These are phyloP conservation scores for Hemaris fuciformis DNA, from an alignment of 2,888 invertebrate species.

Conservation along the genomic window DNA sequence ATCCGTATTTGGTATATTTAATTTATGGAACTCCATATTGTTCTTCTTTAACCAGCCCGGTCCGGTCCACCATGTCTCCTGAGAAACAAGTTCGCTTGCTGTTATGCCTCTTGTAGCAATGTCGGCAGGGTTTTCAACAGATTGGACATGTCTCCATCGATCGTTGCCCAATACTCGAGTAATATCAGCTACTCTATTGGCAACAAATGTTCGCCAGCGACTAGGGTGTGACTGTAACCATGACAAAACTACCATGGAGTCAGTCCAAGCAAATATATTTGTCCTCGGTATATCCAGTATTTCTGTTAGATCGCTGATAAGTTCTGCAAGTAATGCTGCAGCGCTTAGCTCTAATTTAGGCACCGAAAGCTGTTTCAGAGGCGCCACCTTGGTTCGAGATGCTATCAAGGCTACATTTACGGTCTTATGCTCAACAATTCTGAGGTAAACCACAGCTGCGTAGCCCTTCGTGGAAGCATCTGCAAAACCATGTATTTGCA, in stretches of 20 bases:
- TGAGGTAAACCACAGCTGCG: conserved; percentile 23
- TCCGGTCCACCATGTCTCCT: conserved; percentile 16
- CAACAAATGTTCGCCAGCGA: conserved; percentile 21
- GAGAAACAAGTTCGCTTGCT: background rate
- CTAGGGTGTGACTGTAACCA: conserved; percentile 21
- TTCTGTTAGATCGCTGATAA: conserved; percentile 17
- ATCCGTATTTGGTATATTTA: background rate
- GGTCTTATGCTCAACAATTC: conserved; percentile 16
- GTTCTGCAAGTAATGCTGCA: conserved; percentile 21
- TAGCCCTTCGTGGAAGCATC: conserved; percentile 26
- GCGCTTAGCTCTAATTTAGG: conserved; percentile 29
- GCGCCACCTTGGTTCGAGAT: conserved; percentile 27
- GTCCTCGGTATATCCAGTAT: conserved; percentile 14
- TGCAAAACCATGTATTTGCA: conserved; percentile 26
- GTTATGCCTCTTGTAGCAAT: conserved; percentile 20
- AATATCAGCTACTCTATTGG: conserved; percentile 20
- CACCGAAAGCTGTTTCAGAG: conserved; percentile 27
- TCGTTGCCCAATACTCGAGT: background rate
- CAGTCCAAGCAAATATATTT: conserved; percentile 19
- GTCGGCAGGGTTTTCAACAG: conserved; percentile 23
- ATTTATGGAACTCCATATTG: background rate
- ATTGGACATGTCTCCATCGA: conserved; percentile 19
- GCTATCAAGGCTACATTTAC: conserved; percentile 18
- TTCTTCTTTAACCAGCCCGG: conserved; percentile 10
- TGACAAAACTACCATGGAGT: conserved; percentile 22